These are phyloP conservation scores for Drosophila lutescens DNA, from an alignment of 2,888 invertebrate species.

Conservation along the genomic window DNA sequence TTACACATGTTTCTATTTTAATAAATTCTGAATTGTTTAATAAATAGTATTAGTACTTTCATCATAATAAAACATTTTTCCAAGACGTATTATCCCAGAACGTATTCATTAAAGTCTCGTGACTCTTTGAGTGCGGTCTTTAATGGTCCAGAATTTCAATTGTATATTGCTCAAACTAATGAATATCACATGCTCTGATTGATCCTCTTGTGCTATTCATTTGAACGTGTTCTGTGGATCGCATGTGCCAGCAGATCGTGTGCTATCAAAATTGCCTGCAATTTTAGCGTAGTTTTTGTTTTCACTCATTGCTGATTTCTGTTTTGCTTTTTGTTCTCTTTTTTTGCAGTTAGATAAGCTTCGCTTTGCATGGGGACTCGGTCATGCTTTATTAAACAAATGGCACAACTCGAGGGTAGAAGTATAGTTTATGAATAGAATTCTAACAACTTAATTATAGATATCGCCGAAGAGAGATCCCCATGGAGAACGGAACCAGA, in stretches of 20 bases:
- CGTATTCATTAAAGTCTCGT: neutral
- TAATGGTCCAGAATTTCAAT: neutral
- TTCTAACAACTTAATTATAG: conserved; percentile 55
- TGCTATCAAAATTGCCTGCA: conserved; percentile 38
- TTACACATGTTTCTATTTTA: no score
- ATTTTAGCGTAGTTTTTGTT: conserved; percentile 13
- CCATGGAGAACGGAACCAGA: neutral
- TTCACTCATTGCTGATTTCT: conserved; percentile 14
- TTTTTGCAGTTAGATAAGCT: conserved; percentile 30
- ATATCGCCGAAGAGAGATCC: conserved; percentile 27
- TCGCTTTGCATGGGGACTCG: conserved; percentile 32
- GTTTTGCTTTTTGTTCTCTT: conserved; percentile 23
- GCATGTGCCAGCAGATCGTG: conserved; percentile 36
- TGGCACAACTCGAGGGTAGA: conserved; percentile 29
- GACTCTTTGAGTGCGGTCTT: neutral
- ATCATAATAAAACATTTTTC: neutral
- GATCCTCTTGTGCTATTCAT: conserved; percentile 25
- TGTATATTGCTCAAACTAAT: conserved; percentile 2
- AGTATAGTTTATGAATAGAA: conserved; percentile 50
- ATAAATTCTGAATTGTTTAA: no score
- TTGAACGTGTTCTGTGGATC: conserved; percentile 6
- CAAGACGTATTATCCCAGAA: neutral
- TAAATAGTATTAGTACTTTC: neutral
- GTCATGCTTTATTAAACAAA: conserved; percentile 53
- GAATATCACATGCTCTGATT: conserved; percentile 35